Base-by-base conservation (phyloP, 1,140 invertebrate genomes). In the Calliopsis andreniformis region DNA sequence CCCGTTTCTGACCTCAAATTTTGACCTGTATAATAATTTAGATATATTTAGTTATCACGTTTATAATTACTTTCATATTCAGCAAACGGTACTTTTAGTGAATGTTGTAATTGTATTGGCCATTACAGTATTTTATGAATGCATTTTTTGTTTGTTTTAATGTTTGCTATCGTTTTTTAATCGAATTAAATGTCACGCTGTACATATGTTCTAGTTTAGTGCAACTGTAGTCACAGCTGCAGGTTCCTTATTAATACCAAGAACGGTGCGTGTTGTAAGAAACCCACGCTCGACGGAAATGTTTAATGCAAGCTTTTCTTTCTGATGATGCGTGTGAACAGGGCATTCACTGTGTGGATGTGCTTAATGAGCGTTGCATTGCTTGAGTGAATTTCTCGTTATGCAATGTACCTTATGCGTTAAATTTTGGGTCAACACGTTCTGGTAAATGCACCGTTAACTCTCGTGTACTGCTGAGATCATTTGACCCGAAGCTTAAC, bases 201-300 rank as follows among this genome's bases (percentile, higher is more conserved):
- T 56, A 4, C 39, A 8, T 3, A 28, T 56, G 30, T 73, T 30
- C 20, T 5, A 12, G 67, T 56, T 28, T 25, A 20, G 7, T 8
- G 16, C 12, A 49, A 0, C 23, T 28, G 39, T 12, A 30, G 12
- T 43, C 4, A 6, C 6, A 18, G 16, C 10, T 23, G 51, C 16
- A 25, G n/a, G 30, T 59, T 6, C 7, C 25, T 51, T 23, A 8
- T 66, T 64, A 43, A 20, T 68, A 69, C 32, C 8, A 4, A 32
- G 71, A 73, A 73, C 25, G 23, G 1, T 25, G 20, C 18, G 14
- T 32, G n/a, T 6, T 30, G 28, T 8, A 56, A 73, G 72, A 51
- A 51, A 10, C n/a, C 6, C 0, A 4, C 18, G 25, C 4, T 39
- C 39, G 5, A 58, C 20, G n/a, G 28, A 51, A 5, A 45, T 39